Evolutionary conservation across 2,888 invertebrate genomes (phyloP).

Genomic region (Ryuthela nishihirai): DNA sequence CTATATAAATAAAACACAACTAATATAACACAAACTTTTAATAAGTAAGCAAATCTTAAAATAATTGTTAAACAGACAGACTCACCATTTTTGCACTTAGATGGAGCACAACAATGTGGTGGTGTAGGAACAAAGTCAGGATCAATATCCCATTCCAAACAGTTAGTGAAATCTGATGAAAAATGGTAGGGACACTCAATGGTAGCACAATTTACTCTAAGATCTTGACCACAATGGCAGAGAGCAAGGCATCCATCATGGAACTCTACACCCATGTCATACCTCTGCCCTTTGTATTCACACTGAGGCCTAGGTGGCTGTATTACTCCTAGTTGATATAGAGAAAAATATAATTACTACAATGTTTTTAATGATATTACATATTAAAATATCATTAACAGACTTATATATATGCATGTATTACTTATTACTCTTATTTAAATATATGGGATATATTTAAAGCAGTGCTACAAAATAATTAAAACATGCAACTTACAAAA

Average conservation of each 20-base stretch:
- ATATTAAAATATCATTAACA: neutral
- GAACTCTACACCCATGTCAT: slow-evolving; percentile 67
- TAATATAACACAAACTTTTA: too few relatives aligned
- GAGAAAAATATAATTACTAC: too few relatives aligned
- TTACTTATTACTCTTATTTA: too few relatives aligned
- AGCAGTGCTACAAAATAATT: too few relatives aligned
- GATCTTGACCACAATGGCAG: slow-evolving; percentile 63
- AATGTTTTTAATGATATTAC: neutral
- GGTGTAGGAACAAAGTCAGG: slow-evolving; percentile 53
- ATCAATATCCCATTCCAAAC: slow-evolving; percentile 79
- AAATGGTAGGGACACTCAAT: slow-evolving; percentile 79
- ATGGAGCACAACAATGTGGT: slow-evolving; percentile 45
- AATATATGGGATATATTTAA: too few relatives aligned
- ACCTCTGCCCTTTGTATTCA: slow-evolving; percentile 45
- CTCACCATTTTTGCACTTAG: slow-evolving; percentile 41
- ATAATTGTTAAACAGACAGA: too few relatives aligned
- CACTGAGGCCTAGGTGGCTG: slow-evolving; percentile 34
- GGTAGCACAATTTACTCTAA: slow-evolving; percentile 65
- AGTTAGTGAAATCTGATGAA: slow-evolving; percentile 62
- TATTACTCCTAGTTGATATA: slow-evolving; percentile 3
- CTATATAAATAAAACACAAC: too few relatives aligned
- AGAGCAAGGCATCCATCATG: slow-evolving; percentile 73
- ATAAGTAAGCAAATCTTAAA: too few relatives aligned
- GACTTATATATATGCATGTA: too few relatives aligned
- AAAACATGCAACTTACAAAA: too few relatives aligned